Evolutionary conservation across 2,113 vertebrate genomes (phyloP), one percentile per base, ranked within the genome.

Genomic region (Labeo catla): DNA sequence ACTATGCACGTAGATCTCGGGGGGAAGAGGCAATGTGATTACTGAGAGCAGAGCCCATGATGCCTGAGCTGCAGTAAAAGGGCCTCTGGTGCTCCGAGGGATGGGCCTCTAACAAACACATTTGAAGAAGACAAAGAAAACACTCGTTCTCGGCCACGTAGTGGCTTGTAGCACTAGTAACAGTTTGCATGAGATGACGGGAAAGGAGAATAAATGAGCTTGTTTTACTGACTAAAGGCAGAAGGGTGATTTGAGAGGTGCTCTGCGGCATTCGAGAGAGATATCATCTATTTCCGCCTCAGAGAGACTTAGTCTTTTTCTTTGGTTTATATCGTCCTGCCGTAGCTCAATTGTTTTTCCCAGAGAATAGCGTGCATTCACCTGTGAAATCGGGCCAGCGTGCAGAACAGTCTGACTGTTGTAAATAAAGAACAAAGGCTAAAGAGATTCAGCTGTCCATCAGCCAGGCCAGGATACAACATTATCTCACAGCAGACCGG

Each of bases 1-100:
- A 94, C 95, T 94, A 94, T 94, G 93, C 93, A 95, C 94, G 93
- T 94, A 95, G 94, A 95, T 95, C 94, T 94, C 92, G 90, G 88
- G 93, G 93, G 93, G 92, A 92, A 89, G 91, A 90, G 91, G 89
- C 92, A 95, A 95, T 95, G 94, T 92, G 92, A 95, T 95, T 95
- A 95, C 91, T 90, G 86, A 16, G 87, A 92, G 89, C 89, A 91
- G 91, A 93, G 92, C 92, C 92, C 92, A 82, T 85, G 83, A 87
- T 86, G 74, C 76, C 74, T 11, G 83, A 85, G 73, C 83, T 83
- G 36, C 47, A 73, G 59, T 79, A 77, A 65, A 84, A 76, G 39
- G 43, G 78, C 54, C 81, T 78, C 45, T 68, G 63, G 81, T 70
- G 86, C 83, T 82, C 79, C 13, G 49, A 87, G 34, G 45, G 72